phyloP scores from a whole-genome alignment of 2,113 vertebrate species.

The Notechis scutatus region DNA sequence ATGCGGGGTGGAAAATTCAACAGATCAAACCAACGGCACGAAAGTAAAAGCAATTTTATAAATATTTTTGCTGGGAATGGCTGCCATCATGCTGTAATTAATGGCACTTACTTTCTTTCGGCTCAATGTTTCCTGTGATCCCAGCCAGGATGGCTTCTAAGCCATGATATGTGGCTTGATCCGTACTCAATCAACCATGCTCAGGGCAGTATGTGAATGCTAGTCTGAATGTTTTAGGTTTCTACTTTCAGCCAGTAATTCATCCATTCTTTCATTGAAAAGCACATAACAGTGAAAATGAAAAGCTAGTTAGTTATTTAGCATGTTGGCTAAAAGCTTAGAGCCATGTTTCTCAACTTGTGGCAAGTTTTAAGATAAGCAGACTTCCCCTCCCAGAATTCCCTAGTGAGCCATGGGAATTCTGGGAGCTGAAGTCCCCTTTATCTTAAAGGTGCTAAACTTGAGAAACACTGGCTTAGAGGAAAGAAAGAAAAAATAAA shows the following conservation, averaged over 20 bases:
- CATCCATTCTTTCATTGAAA: not conserved
- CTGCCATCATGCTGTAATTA: not conserved
- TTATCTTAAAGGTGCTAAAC: not conserved
- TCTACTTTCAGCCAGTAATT: not conserved
- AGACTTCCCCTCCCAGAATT: not conserved
- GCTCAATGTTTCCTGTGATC: not conserved
- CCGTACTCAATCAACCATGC: not conserved
- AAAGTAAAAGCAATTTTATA: not conserved
- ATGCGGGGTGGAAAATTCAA: not conserved
- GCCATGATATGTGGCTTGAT: not conserved
- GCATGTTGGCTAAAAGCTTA: not conserved
- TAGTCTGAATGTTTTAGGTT: not conserved
- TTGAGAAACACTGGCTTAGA: not conserved
- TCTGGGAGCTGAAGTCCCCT: not conserved
- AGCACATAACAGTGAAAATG: not conserved
- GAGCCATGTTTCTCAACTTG: not conserved
- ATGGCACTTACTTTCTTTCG: not conserved
- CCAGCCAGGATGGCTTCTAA: not conserved
- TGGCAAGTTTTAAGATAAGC: not conserved
- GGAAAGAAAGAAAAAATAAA: not conserved
- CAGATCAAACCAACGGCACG: not conserved
- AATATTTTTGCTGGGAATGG: not conserved
- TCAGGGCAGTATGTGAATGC: not conserved
- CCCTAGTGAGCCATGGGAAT: not conserved
- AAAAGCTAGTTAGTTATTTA: not conserved